Conservation (phyloP, 2,888 invertebrate genomes). For the Pediacus dermestoides region DNA sequence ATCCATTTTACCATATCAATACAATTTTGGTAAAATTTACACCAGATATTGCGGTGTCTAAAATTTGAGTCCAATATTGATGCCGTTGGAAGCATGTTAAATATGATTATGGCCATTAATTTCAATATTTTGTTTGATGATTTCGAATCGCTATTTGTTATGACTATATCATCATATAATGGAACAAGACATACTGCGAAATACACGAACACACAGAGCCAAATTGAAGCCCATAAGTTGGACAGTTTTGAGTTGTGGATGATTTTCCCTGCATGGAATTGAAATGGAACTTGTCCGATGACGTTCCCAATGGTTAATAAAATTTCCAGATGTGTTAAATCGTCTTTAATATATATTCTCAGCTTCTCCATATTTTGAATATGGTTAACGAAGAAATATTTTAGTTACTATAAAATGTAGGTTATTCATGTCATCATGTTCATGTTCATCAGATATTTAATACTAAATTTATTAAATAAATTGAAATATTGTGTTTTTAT, state of each 20-base stretch:
- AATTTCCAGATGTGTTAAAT: not conserved
- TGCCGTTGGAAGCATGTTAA: not conserved
- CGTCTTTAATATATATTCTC: no score
- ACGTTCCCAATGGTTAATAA: not conserved
- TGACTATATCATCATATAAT: not conserved
- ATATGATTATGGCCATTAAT: not conserved
- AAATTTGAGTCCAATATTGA: slow-evolving; percentile 1
- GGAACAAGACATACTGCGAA: no score
- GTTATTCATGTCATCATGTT: no score
- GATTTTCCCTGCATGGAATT: not conserved
- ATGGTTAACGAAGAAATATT: no score
- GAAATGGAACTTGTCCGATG: not conserved
- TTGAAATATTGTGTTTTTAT: no score
- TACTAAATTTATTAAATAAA: no score
- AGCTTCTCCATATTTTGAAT: no score
- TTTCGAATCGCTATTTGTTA: no score
- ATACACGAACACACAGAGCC: not conserved
- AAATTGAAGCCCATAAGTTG: not conserved
- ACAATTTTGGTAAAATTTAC: not conserved
- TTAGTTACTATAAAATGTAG: no score
- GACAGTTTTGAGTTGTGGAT: not conserved
- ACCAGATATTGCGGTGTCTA: not conserved
- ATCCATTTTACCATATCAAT: not conserved
- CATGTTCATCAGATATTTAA: no score
- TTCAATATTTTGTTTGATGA: not conserved